Conservation (phyloP, 2,888 invertebrate genomes). For the Tricholauxania praeusta region DNA sequence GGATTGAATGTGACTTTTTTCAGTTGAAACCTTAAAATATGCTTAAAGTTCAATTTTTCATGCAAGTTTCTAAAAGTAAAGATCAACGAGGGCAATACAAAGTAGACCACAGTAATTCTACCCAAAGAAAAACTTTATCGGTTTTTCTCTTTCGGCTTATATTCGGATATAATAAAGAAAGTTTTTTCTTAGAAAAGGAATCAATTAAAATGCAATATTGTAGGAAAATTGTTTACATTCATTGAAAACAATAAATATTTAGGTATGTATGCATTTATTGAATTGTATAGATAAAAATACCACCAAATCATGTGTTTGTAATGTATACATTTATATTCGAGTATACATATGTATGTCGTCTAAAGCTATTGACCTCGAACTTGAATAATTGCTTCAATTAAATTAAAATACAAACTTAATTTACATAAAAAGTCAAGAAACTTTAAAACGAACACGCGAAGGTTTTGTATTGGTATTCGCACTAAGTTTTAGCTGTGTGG, state of each 20-base stretch:
- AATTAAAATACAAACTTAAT: conserved; percentile 14
- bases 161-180: no score
- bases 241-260: not conserved
- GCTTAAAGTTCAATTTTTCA: not conserved
- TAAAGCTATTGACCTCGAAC: conserved; percentile 24
- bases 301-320: no score
- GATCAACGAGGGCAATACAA: not conserved
- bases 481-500: no score
- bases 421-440: conserved; percentile 20
- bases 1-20: not conserved
- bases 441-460: no score
- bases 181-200: no score
- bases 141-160: no score
- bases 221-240: not conserved
- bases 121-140: no score
- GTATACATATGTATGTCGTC: not conserved
- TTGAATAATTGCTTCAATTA: conserved; percentile 8
- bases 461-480: no score
- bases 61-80: not conserved
- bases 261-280: not conserved
- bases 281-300: not conserved
- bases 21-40: conserved; percentile 1
- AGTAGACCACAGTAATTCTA: no score
- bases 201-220: not conserved
- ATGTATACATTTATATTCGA: no score